A percentile compares a stretch with the other conserved stretches of the same genome.
Conservation (phyloP, 2,797 vertebrate genomes). For the Spondyliosoma cantharus region DNA sequence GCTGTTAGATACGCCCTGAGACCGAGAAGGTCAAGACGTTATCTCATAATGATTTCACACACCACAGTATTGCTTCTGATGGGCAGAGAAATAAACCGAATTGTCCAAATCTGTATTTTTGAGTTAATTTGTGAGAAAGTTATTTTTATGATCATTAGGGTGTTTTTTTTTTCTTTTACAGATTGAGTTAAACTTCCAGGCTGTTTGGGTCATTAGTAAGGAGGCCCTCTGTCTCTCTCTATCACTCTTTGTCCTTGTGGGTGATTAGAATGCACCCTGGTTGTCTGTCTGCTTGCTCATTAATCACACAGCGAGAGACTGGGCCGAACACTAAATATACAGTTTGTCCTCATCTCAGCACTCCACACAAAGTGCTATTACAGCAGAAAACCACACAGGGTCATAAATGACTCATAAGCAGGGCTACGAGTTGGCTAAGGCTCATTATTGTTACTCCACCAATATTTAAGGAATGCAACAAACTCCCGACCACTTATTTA, state of each 20-base stretch:
- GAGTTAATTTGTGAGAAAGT: conserved; percentile 11
- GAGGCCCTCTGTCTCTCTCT: conserved; percentile 57
- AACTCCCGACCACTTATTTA: conserved; percentile 8
- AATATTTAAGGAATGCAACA: not conserved
- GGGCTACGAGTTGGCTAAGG: conserved; percentile 18
- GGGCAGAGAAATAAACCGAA: not conserved
- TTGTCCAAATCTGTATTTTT: not conserved
- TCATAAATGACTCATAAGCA: conserved; percentile 66
- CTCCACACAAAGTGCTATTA: conserved; percentile 65
- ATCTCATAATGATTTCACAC: not conserved
- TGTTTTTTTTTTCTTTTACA: conserved; percentile 15
- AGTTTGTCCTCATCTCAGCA: conserved; percentile 78
- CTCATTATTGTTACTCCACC: conserved; percentile 34
- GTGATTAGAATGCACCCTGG: conserved; percentile 75
- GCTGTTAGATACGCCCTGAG: not conserved
- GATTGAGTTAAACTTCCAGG: conserved; percentile 41
- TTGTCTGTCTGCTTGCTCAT: conserved; percentile 73
- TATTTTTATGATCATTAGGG: conserved; percentile 34
- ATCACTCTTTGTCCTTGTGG: conserved; percentile 76
- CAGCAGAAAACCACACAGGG: conserved; percentile 69
- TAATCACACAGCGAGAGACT: conserved; percentile 74
- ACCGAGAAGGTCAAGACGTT: conserved; percentile 1
- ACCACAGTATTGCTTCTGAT: not conserved
- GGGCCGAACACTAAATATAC: conserved; percentile 75
- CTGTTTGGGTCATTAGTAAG: conserved; percentile 62